These are phyloP conservation scores for Grus americana DNA, from an alignment of 2,113 vertebrate species.

Conservation along the genomic window DNA sequence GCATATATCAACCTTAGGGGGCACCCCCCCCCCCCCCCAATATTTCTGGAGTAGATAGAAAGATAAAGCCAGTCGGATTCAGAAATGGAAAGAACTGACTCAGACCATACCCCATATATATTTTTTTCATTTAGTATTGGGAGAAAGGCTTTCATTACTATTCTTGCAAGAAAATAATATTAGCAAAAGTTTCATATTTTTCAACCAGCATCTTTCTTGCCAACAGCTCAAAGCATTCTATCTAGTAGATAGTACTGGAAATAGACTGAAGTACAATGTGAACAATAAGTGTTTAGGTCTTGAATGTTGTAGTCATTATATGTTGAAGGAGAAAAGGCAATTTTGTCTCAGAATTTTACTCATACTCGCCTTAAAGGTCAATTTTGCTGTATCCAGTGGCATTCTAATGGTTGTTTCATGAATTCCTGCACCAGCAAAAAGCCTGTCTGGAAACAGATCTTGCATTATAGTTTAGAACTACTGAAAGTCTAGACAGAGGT, in stretches of 20 bases:
- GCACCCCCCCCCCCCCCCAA: rapidly evolving
- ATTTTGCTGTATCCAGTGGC: background rate
- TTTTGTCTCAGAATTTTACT: background rate
- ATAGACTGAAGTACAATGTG: background rate
- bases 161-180: background rate
- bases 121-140: background rate
- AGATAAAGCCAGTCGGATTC: background rate
- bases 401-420: background rate
- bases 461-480: background rate
- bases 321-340: background rate
- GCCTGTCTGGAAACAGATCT: background rate
- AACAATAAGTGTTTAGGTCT: background rate
- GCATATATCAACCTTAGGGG: background rate
- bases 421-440: background rate
- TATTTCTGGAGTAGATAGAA: background rate
- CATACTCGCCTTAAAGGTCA: background rate
- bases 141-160: background rate
- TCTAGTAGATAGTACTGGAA: background rate
- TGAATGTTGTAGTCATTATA: background rate
- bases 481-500: background rate
- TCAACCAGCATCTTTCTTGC: background rate
- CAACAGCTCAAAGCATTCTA: background rate
- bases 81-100: background rate
- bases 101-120: background rate
- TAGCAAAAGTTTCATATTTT: background rate